Percentiles rank a stretch among this genome's conserved stretches.
phyloP scores from a whole-genome alignment of 2,797 vertebrate species.

The Adelosebastes latens region DNA sequence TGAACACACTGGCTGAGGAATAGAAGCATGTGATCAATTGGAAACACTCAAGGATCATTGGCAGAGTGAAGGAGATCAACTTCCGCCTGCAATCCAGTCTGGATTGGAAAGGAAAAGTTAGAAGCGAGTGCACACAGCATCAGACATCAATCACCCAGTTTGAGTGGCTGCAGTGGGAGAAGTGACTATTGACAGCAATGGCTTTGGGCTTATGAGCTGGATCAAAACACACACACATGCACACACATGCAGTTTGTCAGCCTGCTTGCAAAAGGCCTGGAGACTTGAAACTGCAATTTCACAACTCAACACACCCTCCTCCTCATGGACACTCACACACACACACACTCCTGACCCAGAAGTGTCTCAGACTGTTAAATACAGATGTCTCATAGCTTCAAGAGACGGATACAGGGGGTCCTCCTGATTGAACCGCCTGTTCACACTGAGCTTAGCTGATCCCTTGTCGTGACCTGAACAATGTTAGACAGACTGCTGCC shows the following conservation, averaged over 20 bases:
- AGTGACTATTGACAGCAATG: not conserved
- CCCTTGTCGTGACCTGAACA: not conserved
- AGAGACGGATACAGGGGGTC: not conserved
- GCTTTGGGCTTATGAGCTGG: not conserved
- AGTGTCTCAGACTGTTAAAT: conserved; percentile 29
- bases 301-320: not conserved
- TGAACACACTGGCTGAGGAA: not conserved
- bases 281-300: conserved; percentile 15
- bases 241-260: not conserved
- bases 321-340: not conserved
- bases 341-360: conserved; percentile 25
- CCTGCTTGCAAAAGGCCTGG: not conserved
- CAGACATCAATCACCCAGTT: conserved; percentile 31
- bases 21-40: not conserved
- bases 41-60: not conserved
- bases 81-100: not conserved
- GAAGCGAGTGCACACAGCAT: not conserved
- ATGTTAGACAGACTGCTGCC: not conserved
- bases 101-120: not conserved
- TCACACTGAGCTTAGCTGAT: not conserved
- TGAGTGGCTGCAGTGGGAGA: conserved; percentile 21
- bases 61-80: not conserved
- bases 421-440: conserved; percentile 15
- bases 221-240: conserved; percentile 3
- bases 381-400: not conserved